Evolutionary conservation across 30 jellyfish, hydroid and myxozoan species (phyloP), one percentile per base, ranked within the genome.

Genomic region (Clytia hemisphaerica): DNA sequence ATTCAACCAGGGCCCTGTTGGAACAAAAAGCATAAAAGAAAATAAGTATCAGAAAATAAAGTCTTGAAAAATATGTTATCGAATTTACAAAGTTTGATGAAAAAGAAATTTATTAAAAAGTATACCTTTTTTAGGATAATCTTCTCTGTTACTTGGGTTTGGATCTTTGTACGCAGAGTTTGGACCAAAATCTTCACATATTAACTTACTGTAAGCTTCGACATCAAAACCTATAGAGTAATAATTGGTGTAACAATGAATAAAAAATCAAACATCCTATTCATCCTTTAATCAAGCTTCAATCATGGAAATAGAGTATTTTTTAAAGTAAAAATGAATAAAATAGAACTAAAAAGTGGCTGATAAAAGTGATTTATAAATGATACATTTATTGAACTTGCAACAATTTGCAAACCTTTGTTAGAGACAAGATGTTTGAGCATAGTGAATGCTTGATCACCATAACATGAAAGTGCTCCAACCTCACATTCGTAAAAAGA

Each of bases 361-460:
- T n/a, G n/a, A n/a, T n/a, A n/a, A n/a, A n/a, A n/a, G n/a, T n/a
- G n/a, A n/a, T n/a, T n/a, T n/a, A n/a, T n/a, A n/a, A n/a, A n/a
- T n/a, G n/a, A n/a, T n/a, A n/a, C n/a, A n/a, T n/a, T n/a, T n/a
- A n/a, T 10, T 32, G 24, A 15, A 6, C 32, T 6, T 25, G 25
- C 18, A 58, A 31, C 15, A 25, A 3, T 18, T 34, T 49, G 0
- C 12, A 2, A 27, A 70, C 82, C 82, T 40, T 70, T 70, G 35
- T 53, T 29, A 30, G n/a, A 38, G 14, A 53, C 55, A 15, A 70
- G 70, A 15, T 70, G 32, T 33, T 30, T 70, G 60, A 70, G 24
- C 4, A 70, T 61, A 4, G 71, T 71, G 53, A 30, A 70, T 47
- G 82, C 82, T 31, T 70, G 82, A 51, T 70, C 82, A 24, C 71